Conservation (phyloP, 35 echinoderm and acorn worm genomes). For the Apostichopus parvimensis region DNA sequence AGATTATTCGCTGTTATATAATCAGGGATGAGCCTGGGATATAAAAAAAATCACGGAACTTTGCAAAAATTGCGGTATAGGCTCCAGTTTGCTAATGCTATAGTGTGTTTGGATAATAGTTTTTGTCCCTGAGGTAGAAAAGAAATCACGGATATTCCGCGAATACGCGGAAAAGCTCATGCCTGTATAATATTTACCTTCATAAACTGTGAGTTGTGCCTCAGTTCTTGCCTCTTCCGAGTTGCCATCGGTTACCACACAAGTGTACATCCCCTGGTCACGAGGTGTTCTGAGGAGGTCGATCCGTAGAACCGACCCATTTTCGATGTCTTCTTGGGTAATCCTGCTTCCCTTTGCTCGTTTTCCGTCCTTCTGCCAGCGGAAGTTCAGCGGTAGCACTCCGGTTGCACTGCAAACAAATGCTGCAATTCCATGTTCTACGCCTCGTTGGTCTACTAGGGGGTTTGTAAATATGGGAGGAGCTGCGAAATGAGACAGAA, state of each 20-base stretch:
- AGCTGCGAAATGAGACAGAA: background rate
- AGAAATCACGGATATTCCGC: no score
- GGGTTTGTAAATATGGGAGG: constrained; percentile 8
- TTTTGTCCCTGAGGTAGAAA: no score
- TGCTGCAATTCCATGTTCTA: constrained; percentile 12
- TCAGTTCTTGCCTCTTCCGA: constrained; percentile 17
- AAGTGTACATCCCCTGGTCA: constrained; percentile 27
- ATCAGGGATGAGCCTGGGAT: no score
- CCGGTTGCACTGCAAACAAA: constrained; percentile 34
- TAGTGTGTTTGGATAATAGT: no score
- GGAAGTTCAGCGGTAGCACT: background rate
- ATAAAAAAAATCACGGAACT: no score
- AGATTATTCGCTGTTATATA: no score
- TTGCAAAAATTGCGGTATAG: no score
- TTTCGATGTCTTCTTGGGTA: background rate
- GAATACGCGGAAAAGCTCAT: no score
- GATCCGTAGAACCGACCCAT: constrained; percentile 29
- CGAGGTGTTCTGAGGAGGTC: constrained; percentile 23
- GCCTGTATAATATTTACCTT: constrained; percentile 15
- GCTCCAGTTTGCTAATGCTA: no score
- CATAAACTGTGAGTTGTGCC: constrained; percentile 29
- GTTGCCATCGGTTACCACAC: constrained; percentile 4
- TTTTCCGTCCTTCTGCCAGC: constrained; percentile 34
- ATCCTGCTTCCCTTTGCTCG: constrained; percentile 12
- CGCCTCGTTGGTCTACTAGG: constrained; percentile 20